A percentile compares a stretch with the other conserved stretches of the same genome.
Conservation (phyloP, 2,797 vertebrate species). For the Spheniscus humboldti region DNA sequence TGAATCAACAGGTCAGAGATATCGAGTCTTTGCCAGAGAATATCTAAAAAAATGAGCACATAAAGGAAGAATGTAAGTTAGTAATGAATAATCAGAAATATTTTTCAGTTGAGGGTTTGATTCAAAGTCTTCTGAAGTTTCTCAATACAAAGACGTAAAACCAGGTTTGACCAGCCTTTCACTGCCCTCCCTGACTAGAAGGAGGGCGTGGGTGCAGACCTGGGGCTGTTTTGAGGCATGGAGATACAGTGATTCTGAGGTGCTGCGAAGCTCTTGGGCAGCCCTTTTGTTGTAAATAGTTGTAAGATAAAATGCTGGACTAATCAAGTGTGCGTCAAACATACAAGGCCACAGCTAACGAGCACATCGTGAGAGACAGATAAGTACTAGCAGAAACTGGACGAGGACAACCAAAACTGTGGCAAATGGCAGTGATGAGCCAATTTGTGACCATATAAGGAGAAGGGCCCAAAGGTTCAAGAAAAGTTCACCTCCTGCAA, state of each 20-base stretch:
- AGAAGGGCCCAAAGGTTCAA: too few species aligned
- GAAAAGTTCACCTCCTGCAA: too few species aligned
- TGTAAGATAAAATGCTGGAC: too few species aligned
- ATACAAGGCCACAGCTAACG: too few species aligned
- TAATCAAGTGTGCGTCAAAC: too few species aligned
- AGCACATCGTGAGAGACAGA: too few species aligned
- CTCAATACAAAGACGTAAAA: neutral
- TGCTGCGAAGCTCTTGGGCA: neutral
- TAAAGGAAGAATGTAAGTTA: neutral
- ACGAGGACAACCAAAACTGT: too few species aligned
- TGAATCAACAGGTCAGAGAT: neutral
- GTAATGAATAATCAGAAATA: conserved; percentile 12
- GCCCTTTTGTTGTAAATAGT: neutral
- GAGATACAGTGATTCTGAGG: neutral
- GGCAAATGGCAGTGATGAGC: too few species aligned
- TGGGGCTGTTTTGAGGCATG: neutral
- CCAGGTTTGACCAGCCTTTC: neutral
- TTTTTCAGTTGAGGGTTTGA: neutral
- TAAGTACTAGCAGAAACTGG: too few species aligned
- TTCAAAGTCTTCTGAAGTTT: neutral
- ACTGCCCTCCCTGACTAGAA: neutral
- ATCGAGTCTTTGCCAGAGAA: neutral
- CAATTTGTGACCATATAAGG: too few species aligned
- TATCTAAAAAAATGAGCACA: neutral
- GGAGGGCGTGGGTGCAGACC: neutral